phyloP scores from a whole-genome alignment of 2,888 invertebrate species.

The Callosobruchus maculatus region DNA sequence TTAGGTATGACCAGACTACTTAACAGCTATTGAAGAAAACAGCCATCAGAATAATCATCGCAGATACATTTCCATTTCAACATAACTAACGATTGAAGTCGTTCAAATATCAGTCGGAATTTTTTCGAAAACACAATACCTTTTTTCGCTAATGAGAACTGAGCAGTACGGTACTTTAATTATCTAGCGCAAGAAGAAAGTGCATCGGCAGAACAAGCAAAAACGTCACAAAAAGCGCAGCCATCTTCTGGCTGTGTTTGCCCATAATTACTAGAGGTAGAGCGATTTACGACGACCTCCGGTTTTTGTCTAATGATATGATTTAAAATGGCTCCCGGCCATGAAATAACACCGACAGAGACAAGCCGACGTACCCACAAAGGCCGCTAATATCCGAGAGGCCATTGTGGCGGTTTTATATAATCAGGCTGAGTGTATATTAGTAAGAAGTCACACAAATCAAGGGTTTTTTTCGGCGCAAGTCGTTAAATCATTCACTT shows the following conservation, averaged over 20 bases:
- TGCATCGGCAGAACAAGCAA: neutral
- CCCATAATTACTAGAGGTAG: constrained; percentile 16
- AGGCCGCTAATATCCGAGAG: neutral
- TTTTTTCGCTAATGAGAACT: neutral
- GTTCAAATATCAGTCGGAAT: too few species aligned
- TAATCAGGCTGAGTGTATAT: too few species aligned
- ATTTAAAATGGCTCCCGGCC: constrained; percentile 11
- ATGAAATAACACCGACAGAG: constrained; percentile 5
- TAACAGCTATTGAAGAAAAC: too few species aligned
- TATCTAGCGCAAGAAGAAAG: neutral
- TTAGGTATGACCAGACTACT: too few species aligned
- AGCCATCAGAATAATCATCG: too few species aligned
- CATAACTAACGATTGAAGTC: too few species aligned
- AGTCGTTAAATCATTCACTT: too few species aligned
- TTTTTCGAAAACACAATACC: too few species aligned
- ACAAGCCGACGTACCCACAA: constrained; percentile 7
- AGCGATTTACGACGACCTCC: constrained; percentile 17
- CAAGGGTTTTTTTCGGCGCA: too few species aligned
- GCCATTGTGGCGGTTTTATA: too few species aligned
- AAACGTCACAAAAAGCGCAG: constrained; percentile 15
- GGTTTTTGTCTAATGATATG: constrained; percentile 19
- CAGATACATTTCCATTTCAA: too few species aligned
- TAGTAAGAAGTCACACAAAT: too few species aligned
- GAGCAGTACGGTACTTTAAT: neutral
- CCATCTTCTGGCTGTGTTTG: constrained; percentile 11